Base-by-base conservation (phyloP, 2,797 vertebrate genomes). In the Artibeus jamaicensis region DNA sequence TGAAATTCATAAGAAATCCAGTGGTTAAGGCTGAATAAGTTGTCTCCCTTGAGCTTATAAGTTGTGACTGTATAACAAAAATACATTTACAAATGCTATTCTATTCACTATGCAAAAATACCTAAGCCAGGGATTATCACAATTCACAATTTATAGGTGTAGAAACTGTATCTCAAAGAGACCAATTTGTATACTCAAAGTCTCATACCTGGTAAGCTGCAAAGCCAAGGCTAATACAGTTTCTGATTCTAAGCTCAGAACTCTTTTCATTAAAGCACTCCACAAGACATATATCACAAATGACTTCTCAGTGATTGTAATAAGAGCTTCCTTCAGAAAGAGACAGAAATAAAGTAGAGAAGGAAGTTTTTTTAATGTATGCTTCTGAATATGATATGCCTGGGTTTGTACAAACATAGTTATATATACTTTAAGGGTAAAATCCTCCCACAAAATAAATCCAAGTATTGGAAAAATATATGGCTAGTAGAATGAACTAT, bases 171-270 rank as follows among this genome's bases (percentile, higher is more conserved):
- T 84, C 39, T 91, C 44, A 93, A 57, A 86, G 44, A 55, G 2
- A 94, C 22, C 68, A 78, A 76, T 59, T 22, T 95, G 29, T 67
- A 55, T 53, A 55, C 1, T 71, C 44, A 67, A 67, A 34, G 9
- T 77, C n/a, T 89, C 10, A 18, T 44, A 48, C 26, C 48, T 6
- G 21, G 14, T 57, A 88, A 94, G 34, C 39, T 83, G 50, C 16
- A 70, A 92, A 88, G 4, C 16, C 55, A 88, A 78, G 65, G 76
- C 8, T 82, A 71, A 62, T 26, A 86, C 21, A 21, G 19, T 83
- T 95, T 96, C 48, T 95, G 73, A 74, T 86, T 88, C 67, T 89
- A 92, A 57, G 32, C 15, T 76, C 15, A 48, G 22, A 82, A 77
- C 6, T 11, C 0, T 83, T 95, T 65, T 65, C 18, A 50, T 92